phyloP scores from a whole-genome alignment of 1,140 invertebrate genomes.

The Drosophila pseudoobscura region DNA sequence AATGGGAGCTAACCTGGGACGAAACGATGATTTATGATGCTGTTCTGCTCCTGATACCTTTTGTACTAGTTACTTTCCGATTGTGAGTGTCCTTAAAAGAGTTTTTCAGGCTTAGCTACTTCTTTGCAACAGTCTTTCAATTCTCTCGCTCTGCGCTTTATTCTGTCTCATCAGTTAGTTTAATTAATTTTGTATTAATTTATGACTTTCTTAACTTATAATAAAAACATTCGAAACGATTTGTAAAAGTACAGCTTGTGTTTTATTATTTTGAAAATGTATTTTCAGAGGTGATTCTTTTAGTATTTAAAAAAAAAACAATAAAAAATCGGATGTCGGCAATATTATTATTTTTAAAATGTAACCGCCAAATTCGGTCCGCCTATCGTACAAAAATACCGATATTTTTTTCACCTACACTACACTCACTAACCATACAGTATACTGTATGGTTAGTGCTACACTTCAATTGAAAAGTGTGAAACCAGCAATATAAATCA shows the following conservation, averaged over 20 bases:
- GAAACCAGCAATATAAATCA: no score
- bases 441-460: no score
- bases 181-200: slow-evolving; percentile 81
- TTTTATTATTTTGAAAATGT: no score
- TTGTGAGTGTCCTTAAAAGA: slow-evolving; percentile 18
- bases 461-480: no score
- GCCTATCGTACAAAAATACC: background rate
- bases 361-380: no score
- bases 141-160: slow-evolving; percentile 35
- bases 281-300: no score
- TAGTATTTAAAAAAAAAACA: no score
- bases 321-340: no score
- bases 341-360: no score
- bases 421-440: no score
- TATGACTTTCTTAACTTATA: slow-evolving; percentile 74
- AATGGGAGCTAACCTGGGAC: slow-evolving; percentile 18
- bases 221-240: slow-evolving; percentile 73
- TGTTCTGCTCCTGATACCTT: slow-evolving; percentile 33
- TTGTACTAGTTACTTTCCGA: slow-evolving; percentile 24
- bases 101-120: slow-evolving; percentile 37
- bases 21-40: background rate
- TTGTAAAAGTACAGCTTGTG: slow-evolving; percentile 18
- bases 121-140: slow-evolving; percentile 55
- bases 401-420: no score
- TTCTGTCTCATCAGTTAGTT: slow-evolving; percentile 62